phyloP scores from a whole-genome alignment of 2,888 invertebrate species.

The Drosophila paracracens region DNA sequence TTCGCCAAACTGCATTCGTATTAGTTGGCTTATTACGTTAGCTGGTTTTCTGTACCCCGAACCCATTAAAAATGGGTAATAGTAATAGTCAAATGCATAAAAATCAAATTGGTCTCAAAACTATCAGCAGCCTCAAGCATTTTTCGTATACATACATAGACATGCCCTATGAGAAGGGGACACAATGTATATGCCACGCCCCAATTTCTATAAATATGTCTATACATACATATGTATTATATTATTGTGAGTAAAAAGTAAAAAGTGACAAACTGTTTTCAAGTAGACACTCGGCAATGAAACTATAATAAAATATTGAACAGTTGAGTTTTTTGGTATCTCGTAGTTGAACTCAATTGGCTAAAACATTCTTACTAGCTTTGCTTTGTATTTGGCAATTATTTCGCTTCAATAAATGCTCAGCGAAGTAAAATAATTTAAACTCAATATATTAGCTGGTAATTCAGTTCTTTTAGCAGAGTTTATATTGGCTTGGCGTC shows the following conservation, averaged over 20 bases:
- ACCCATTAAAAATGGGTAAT: background rate
- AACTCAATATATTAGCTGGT: constrained; percentile 14
- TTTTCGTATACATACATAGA: too few species aligned
- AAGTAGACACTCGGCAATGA: background rate
- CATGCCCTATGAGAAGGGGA: background rate
- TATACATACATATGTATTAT: background rate
- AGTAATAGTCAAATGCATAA: background rate
- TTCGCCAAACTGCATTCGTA: background rate
- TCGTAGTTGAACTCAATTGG: background rate
- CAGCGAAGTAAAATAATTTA: background rate
- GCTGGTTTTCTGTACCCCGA: background rate
- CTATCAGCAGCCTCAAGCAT: too few species aligned
- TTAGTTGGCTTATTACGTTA: background rate
- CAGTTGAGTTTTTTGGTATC: background rate
- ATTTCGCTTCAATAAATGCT: background rate
- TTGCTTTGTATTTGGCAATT: background rate
- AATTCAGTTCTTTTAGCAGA: background rate
- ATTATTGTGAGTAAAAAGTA: background rate
- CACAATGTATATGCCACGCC: background rate
- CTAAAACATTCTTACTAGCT: background rate
- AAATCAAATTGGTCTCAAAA: too few species aligned
- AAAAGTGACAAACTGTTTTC: background rate
- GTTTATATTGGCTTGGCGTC: too few species aligned
- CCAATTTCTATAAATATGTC: background rate
- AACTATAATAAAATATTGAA: background rate